phyloP scores from a whole-genome alignment of 2,113 vertebrate genomes.

The Chaenogobius annularis region DNA sequence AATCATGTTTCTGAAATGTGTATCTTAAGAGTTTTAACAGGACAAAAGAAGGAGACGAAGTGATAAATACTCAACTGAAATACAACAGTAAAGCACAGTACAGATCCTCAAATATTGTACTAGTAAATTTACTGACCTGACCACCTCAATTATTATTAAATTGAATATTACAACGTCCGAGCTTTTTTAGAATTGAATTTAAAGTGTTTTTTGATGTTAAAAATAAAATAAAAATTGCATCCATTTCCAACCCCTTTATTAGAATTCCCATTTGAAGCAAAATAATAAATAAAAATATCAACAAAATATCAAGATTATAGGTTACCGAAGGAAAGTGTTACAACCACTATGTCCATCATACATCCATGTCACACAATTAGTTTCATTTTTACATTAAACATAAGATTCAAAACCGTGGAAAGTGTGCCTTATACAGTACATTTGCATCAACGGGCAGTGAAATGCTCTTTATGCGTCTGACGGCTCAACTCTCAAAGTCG shows the following conservation, averaged over 20 bases:
- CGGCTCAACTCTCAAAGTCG: constrained; percentile 14
- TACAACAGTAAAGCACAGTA: too few species aligned
- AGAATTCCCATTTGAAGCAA: constrained; percentile 43
- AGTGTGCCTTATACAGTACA: constrained; percentile 47
- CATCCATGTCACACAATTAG: constrained; percentile 47
- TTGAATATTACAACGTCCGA: background rate
- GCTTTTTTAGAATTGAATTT: background rate
- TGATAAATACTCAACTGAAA: too few species aligned
- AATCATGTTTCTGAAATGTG: too few species aligned
- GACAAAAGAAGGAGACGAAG: too few species aligned
- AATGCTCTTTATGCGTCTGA: constrained; percentile 51
- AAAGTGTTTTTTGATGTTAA: background rate
- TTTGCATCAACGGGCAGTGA: constrained; percentile 69
- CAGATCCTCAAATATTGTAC: too few species aligned
- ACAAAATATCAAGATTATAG: constrained; percentile 31
- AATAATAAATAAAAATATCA: constrained; percentile 40
- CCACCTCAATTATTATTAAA: background rate
- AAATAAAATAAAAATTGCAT: background rate
- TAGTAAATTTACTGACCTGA: too few species aligned
- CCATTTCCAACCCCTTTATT: background rate
- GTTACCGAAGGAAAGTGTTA: constrained; percentile 43
- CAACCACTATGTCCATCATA: constrained; percentile 34
- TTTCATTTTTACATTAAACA: constrained; percentile 51
- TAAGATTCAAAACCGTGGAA: constrained; percentile 55
- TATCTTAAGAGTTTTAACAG: too few species aligned